Percentiles rank a stretch among this genome's conserved stretches.
Conservation (phyloP, 35 echinoderm and acorn worm species). For the Ptychodera flava region DNA sequence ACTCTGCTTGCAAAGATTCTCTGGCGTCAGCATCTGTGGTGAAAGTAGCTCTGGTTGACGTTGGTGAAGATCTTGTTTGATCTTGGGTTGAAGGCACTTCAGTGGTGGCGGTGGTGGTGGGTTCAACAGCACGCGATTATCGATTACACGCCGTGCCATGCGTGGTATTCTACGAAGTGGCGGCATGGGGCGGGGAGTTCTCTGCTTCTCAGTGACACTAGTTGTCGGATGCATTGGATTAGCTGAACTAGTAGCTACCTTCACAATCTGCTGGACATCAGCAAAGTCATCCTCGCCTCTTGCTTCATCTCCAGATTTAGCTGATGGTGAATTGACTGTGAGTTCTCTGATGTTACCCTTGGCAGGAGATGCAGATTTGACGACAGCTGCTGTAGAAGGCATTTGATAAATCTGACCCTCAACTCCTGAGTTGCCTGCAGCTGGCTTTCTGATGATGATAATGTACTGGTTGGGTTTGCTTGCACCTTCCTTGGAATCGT, state of each 20-base stretch:
- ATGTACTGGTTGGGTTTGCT: no score
- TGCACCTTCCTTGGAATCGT: no score
- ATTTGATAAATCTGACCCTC: constrained; percentile 6
- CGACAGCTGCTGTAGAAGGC: constrained; percentile 18
- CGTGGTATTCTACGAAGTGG: no score
- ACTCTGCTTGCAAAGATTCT: background rate
- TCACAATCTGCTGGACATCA: constrained; percentile 32
- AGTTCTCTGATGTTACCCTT: constrained; percentile 11
- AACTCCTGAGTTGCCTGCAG: background rate
- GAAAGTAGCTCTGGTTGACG: background rate
- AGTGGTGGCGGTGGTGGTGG: constrained; percentile 1
- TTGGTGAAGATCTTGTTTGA: background rate
- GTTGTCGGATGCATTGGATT: constrained; percentile 13
- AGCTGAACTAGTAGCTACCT: constrained; percentile 22
- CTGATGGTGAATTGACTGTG: background rate
- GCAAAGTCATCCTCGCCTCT: constrained; percentile 17
- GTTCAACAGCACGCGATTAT: background rate
- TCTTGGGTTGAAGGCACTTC: background rate
- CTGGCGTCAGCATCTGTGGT: background rate
- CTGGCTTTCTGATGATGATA: no score
- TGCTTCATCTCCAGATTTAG: constrained; percentile 1
- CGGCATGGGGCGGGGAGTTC: no score
- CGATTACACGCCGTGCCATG: background rate
- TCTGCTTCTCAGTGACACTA: background rate
- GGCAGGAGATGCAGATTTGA: constrained; percentile 13